phyloP scores from a whole-genome alignment of 2,113 vertebrate genomes.

The Rhinopomastus cyanomelas region DNA sequence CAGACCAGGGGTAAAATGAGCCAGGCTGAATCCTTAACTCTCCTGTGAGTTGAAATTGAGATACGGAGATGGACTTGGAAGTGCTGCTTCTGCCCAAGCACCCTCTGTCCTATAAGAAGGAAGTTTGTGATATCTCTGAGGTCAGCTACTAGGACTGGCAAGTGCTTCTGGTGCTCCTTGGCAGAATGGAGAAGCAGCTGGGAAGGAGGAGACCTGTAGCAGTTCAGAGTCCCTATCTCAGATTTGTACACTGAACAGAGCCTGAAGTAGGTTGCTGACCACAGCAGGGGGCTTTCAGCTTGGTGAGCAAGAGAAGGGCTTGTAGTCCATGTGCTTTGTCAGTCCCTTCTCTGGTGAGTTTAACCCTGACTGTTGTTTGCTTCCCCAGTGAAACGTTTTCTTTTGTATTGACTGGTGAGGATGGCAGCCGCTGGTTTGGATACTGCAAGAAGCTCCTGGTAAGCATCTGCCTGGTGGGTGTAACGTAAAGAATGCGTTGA shows the following conservation, averaged over 20 bases:
- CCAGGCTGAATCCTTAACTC: not conserved
- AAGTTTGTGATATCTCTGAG: not conserved
- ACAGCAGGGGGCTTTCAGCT: not conserved
- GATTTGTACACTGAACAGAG: not conserved
- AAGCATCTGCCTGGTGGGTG: slow-evolving; percentile 60
- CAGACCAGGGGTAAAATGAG: not conserved
- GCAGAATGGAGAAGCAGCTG: not conserved
- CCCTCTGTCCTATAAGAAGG: not conserved
- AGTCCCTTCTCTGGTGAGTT: not conserved
- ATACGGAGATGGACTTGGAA: not conserved
- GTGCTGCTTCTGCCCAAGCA: not conserved
- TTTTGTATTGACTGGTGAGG: slow-evolving; percentile 95
- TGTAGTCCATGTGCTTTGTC: not conserved
- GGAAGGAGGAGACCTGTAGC: not conserved
- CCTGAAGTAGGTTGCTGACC: not conserved
- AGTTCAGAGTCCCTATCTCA: not conserved
- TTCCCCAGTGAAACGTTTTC: slow-evolving; percentile 92
- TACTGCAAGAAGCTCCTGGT: slow-evolving; percentile 98
- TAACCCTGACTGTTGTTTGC: slow-evolving; percentile 18
- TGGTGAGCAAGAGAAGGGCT: not conserved
- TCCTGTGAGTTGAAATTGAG: not conserved
- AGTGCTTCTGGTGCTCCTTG: not conserved
- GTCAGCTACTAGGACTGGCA: not conserved
- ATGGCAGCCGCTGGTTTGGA: slow-evolving; percentile 96
- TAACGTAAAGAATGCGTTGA: not conserved